These are phyloP conservation scores for Notiomystis cincta DNA, from an alignment of 2,113 vertebrate species.

Conservation along the genomic window DNA sequence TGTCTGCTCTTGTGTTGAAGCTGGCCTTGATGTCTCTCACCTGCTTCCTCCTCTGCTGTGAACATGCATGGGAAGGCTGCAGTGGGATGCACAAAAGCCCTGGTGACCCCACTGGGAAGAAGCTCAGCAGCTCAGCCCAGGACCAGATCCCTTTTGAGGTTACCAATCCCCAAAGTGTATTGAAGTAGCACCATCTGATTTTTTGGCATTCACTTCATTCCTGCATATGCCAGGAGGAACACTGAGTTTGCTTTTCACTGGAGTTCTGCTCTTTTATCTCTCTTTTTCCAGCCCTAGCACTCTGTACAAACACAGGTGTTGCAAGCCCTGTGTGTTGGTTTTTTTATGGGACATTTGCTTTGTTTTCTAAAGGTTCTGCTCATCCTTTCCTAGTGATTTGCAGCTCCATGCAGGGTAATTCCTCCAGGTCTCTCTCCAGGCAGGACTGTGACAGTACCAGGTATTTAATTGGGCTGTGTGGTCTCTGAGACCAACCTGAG, in stretches of 20 bases:
- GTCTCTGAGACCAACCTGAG: background rate
- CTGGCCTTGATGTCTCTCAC: background rate
- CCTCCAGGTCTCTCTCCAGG: background rate
- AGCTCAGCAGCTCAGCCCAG: background rate
- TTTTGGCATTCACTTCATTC: background rate
- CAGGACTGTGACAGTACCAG: background rate
- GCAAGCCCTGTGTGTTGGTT: background rate
- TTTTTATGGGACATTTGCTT: background rate
- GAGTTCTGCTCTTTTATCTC: background rate
- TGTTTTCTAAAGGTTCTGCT: background rate
- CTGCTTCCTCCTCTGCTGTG: background rate
- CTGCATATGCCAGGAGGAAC: rapidly evolving
- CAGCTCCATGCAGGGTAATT: background rate
- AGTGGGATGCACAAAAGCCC: background rate
- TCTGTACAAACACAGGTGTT: background rate
- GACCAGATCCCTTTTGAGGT: background rate
- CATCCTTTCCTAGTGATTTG: background rate
- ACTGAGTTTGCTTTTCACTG: background rate
- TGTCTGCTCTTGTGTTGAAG: background rate
- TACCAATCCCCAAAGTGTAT: background rate
- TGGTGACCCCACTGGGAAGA: background rate
- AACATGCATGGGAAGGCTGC: background rate
- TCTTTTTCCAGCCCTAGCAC: background rate
- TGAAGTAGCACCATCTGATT: background rate
- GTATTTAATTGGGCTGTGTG: background rate